Conservation (phyloP, 2,797 vertebrate genomes). For the Bradypodion pumilum region DNA sequence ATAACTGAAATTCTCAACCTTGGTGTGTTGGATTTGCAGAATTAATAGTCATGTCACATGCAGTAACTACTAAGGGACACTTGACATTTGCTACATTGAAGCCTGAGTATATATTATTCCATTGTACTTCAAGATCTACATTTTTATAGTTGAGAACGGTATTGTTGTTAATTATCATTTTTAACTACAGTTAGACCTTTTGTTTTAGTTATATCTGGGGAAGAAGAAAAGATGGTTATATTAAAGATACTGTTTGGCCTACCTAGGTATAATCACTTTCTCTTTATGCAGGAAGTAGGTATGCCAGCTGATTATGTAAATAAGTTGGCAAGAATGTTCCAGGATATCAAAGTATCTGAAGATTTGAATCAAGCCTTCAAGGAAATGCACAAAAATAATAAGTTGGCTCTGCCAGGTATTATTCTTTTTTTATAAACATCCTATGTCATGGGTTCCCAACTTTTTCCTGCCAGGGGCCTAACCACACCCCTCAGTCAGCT, state of each 20-base stretch:
- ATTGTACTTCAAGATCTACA: not conserved
- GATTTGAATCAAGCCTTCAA: slow-evolving; percentile 98
- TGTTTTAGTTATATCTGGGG: not conserved
- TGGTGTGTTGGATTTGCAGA: not conserved
- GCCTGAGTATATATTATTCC: not conserved
- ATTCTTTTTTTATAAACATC: slow-evolving; percentile 25
- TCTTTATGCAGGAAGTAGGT: slow-evolving; percentile 90
- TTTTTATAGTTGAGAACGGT: not conserved
- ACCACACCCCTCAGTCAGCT: no score
- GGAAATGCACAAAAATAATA: slow-evolving; percentile 99
- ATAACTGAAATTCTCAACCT: not conserved
- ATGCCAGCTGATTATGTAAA: slow-evolving; percentile 99
- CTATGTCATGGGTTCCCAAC: no score
- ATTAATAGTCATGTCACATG: not conserved
- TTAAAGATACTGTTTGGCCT: slow-evolving; percentile 24
- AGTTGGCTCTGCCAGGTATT: slow-evolving; percentile 93
- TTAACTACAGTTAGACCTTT: not conserved
- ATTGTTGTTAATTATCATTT: not conserved
- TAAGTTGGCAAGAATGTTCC: slow-evolving; percentile 98
- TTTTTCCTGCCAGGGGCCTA: no score
- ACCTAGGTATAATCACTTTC: slow-evolving; percentile 38
- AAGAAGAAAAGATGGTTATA: not conserved
- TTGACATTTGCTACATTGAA: not conserved
- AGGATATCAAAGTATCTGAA: slow-evolving; percentile 99
- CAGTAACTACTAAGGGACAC: not conserved